Base-by-base conservation (phyloP, 2,888 invertebrate genomes). In the Villa cingulata region DNA sequence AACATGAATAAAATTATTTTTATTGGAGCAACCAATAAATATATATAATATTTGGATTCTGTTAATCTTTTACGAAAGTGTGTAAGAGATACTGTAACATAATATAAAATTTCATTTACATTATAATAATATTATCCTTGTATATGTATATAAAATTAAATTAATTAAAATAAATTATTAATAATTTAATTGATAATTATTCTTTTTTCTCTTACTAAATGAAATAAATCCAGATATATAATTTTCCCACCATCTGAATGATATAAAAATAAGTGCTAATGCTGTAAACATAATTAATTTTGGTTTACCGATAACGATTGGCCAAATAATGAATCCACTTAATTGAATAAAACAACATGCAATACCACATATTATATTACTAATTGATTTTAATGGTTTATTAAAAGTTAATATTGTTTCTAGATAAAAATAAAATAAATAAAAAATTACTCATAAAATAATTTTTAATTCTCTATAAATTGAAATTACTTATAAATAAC, bases 201-300 rank as follows among this genome's bases (percentile, higher is more conserved):
- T n/a, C n/a, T n/a, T n/a, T n/a, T n/a, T n/a, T n/a, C n/a, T 20
- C 37, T 19, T 53, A 63, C 65, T 62, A 41, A 62, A 54, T 20
- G 55, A 58, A 29, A 59, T 54, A 50, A 61, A 57, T 10, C 59
- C 60, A 19, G 75, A 74, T 6, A 83, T 73, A 62, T 76, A 89
- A 65, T 87, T 89, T 62, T 84, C 83, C 88, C 88, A 89, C 86
- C 87, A 90, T 19, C 83, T 81, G 41, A 80, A 70, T 1, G 88
- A 88, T 46, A 81, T 74, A 23, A 86, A 69, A 29, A 83, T 56
- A 44, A 83, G 70, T 4, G 83, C 76, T 4, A 80, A 54, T 0
- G 83, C 80, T 51, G 81, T 74, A 46, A 65, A 53, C 15, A 76
- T 62, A 77, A 81, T 83, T 12, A 79, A 61, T 2, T 68, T 62